Base-by-base conservation (phyloP, 2,113 vertebrate species). In the Lasiurus borealis region DNA sequence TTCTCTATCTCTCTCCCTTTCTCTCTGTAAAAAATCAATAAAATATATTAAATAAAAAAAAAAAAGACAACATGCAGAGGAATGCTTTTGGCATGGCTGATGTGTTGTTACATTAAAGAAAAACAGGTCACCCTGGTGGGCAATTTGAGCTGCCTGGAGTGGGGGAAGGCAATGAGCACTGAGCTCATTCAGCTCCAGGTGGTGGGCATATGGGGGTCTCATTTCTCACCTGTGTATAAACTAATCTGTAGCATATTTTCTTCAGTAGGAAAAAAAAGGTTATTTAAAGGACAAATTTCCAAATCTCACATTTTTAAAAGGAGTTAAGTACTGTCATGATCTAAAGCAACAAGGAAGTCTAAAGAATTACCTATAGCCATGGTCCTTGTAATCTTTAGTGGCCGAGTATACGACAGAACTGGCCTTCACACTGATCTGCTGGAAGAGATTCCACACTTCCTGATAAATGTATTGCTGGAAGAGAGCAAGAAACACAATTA, bases 391-490 rank as follows among this genome's bases (percentile, higher is more conserved):
- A 97, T 99, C 99, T 97, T 99, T 99, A 34, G 99, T 99, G 16
- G 99, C 99, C 1, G 99, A 99, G 93, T 99, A 99, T 57, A 99
- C 99, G 69, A 99, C 99, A 11, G 99, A 99, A 94, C 99, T 99
- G 97, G 99, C 99, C 98, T 99, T 99, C 89, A 99, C 99, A 34
- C 99, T 99, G 95, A 99, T 99, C 98, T 99, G 99, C 98, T 99
- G 99, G 97, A 99, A 99, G 36, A 99, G 99, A 97, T 99, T 99
- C 99, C 99, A 99, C 21, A 99, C 99, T 95, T 99, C 99, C 97
- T 99, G 99, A 87, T 99, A 99, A 97, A 99, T 99, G 95, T 99
- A 99, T 99, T 99, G 99, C 99, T 99, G 96, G 6, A 96, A 97
- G 64, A 97, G 85, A 96, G 92, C 7, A 69, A 86, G 85, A 78